Base-by-base conservation (phyloP, 64 coral and sea anemone species). In the Hydrozoanthus tunicans region DNA sequence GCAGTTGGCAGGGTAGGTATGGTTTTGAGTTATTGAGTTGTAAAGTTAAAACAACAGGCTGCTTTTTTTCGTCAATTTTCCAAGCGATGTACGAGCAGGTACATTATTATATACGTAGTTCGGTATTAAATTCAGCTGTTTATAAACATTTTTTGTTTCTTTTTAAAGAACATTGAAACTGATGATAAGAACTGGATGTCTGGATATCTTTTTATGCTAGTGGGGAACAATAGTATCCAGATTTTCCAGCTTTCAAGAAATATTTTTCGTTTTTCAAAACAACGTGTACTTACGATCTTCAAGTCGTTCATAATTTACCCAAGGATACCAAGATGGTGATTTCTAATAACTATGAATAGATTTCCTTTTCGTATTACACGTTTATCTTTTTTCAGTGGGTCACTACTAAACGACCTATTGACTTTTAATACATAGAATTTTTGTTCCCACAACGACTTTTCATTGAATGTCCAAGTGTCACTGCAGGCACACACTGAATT, bases 1-100 rank as follows among this genome's bases (percentile, higher is more conserved):
- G 94, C 97, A 77, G 74, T 99, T 60, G 97, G 94, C 83, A 95
- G 97, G 92, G 97, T 99, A 81, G 92, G 97, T 93, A 74, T 53
- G 51, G 3, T 69, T 86, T 92, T 62, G 7, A 5, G 17, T 6
- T 88, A 17, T 85, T 9, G 17, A 59, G 57, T 24, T 62, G 13
- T 4, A 14, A 56, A 54, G 26, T 12, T 64, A 77, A 8, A 56
- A 86, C 1, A 55, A 24, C 1, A 14, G 73, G 15, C 12, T 3
- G 54, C 14, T 72, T 3, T 59, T 7, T 7, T 9, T 55, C 32
- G 12, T 7, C 11, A 12, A 59, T 3, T 55, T 64, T 64, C 20
- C n/a, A 32, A 8, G 25, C 11, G 7, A 1, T 6, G 24, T 52
- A 13, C 32, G 32, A 43, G 32, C 32, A 43, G 32, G 32, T 43